These are phyloP conservation scores for Dicycla oo DNA, from an alignment of 2,888 invertebrate genomes.

Conservation along the genomic window DNA sequence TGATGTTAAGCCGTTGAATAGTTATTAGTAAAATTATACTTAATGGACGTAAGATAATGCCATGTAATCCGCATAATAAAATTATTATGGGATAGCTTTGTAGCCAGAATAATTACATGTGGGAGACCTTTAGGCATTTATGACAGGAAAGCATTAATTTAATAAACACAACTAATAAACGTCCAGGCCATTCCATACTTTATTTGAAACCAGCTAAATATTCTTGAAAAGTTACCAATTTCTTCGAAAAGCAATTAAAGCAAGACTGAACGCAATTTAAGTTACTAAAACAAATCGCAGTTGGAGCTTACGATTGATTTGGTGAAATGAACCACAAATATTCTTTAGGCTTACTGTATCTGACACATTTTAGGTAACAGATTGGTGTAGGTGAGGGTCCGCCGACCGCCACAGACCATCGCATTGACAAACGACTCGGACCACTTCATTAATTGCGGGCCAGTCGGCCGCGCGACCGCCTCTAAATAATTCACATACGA, in stretches of 20 bases:
- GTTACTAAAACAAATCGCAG: conserved; percentile 37
- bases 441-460: conserved; percentile 88
- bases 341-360: conserved; percentile 70
- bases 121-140: conserved; percentile 55
- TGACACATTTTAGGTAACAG: conserved; percentile 80
- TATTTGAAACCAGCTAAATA: conserved; percentile 22
- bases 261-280: conserved; percentile 33
- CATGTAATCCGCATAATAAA: conserved; percentile 73
- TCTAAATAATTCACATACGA: conserved; percentile 88
- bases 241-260: conserved; percentile 45
- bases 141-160: conserved; percentile 56
- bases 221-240: conserved; percentile 34
- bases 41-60: conserved; percentile 73
- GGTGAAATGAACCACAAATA: conserved; percentile 55
- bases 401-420: conserved; percentile 77
- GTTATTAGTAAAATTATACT: conserved; percentile 76
- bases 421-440: conserved; percentile 87
- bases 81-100: conserved; percentile 67
- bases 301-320: conserved; percentile 56
- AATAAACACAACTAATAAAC: conserved; percentile 33
- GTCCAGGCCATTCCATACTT: conserved; percentile 28
- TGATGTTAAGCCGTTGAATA: conserved; percentile 76
- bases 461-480: conserved; percentile 83
- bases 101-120: conserved; percentile 56
- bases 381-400: conserved; percentile 78